Evolutionary conservation across 2,113 vertebrate species (phyloP).

Genomic region (Callopanchax toddi): DNA sequence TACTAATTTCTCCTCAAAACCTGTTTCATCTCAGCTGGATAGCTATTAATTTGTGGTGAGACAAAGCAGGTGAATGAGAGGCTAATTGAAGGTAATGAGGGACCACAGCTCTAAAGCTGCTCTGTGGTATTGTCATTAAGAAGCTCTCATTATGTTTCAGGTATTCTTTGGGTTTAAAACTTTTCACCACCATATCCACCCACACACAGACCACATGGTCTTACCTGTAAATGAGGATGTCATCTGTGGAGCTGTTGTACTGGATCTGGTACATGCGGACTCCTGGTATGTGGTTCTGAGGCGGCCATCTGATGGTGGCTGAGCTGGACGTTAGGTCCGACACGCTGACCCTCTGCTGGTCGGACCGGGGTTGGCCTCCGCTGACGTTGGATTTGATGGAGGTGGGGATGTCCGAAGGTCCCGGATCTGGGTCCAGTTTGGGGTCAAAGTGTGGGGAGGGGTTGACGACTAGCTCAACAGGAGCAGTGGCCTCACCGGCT

Average conservation of each 20-base stretch:
- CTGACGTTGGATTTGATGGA: slow-evolving; percentile 83
- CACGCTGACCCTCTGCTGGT: slow-evolving; percentile 79
- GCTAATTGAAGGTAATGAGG: too few species aligned
- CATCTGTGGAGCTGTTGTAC: slow-evolving; percentile 85
- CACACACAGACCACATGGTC: slow-evolving; percentile 20
- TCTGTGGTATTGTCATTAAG: too few species aligned
- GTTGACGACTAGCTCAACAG: slow-evolving; percentile 82
- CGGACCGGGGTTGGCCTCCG: slow-evolving; percentile 69
- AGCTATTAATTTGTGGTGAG: too few species aligned
- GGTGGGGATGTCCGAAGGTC: slow-evolving; percentile 84
- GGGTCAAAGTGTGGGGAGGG: slow-evolving; percentile 83
- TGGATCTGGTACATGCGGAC: slow-evolving; percentile 88
- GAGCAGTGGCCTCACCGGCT: slow-evolving; percentile 81
- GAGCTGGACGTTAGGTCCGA: slow-evolving; percentile 76
- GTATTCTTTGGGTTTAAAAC: neutral
- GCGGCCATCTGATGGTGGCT: slow-evolving; percentile 79
- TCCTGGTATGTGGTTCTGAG: slow-evolving; percentile 83
- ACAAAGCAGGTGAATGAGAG: too few species aligned
- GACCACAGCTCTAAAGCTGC: too few species aligned
- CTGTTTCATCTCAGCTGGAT: too few species aligned
- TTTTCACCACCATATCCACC: fast-evolving
- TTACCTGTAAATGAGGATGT: slow-evolving; percentile 85
- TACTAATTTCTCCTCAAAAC: too few species aligned
- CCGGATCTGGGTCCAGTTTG: slow-evolving; percentile 80
- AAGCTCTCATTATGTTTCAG: too few species aligned